Conservation (phyloP, 2,888 invertebrate genomes). For the Lissocephala sabroskyi region DNA sequence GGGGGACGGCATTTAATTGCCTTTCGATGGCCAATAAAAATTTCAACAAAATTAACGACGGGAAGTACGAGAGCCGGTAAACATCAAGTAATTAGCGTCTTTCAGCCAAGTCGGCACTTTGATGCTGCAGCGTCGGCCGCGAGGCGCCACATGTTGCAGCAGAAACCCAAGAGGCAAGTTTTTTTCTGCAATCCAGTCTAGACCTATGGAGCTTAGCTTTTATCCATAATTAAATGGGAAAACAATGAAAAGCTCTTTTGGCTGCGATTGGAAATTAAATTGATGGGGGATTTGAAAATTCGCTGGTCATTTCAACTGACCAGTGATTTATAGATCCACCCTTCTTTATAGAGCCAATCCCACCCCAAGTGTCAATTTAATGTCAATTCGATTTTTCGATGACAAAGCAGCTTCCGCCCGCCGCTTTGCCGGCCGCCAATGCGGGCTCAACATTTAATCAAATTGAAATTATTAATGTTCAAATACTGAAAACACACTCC, state of each 20-base stretch:
- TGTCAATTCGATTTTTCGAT: slow-evolving; percentile 8
- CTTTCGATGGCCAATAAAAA: slow-evolving; percentile 56
- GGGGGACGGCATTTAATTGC: slow-evolving; percentile 45
- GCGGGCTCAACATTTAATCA: slow-evolving; percentile 25
- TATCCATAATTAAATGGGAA: too few relatives aligned
- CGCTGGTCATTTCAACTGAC: too few relatives aligned
- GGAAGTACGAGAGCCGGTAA: slow-evolving; percentile 40
- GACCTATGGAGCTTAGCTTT: too few relatives aligned
- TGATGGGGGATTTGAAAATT: too few relatives aligned
- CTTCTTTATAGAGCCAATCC: too few relatives aligned
- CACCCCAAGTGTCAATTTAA: background rate
- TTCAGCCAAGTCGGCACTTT: slow-evolving; percentile 31
- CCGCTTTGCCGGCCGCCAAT: slow-evolving; percentile 8
- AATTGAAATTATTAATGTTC: slow-evolving; percentile 26
- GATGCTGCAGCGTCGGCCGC: slow-evolving; percentile 17
- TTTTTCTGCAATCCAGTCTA: too few relatives aligned
- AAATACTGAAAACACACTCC: too few relatives aligned
- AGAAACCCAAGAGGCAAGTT: background rate
- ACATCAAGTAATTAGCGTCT: slow-evolving; percentile 49
- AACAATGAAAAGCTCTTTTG: too few relatives aligned
- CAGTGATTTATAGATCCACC: too few relatives aligned
- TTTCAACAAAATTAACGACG: slow-evolving; percentile 50
- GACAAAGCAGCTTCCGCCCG: slow-evolving; percentile 4
- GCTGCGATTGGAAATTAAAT: too few relatives aligned
- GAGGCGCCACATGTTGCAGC: slow-evolving; percentile 38